Evolutionary conservation across 37 sponge, comb jelly and placozoan species (phyloP), one percentile per base, ranked within the genome.

Genomic region (Crambe crambe): DNA sequence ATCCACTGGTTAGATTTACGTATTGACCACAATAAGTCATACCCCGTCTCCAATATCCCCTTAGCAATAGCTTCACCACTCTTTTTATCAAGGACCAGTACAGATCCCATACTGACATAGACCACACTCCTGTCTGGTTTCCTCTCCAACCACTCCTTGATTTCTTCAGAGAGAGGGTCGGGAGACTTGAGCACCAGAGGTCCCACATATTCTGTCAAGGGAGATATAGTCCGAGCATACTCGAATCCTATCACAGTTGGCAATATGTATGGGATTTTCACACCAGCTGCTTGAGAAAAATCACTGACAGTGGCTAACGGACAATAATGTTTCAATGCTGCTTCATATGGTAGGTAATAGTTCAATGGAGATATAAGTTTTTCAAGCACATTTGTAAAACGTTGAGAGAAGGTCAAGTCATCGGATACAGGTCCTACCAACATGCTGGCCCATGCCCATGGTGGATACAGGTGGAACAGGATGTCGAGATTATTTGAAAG

Each of bases 91-190:
- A 51, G 64, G 30, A 73, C 1, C 0, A 30, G 42, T 27, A 32
- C 37, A 1, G 80, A 62, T 1, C 90, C 90, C 90, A 89, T 89
- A 30, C 90, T 85, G 26, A 89, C 26, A 62, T 89, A 89, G 34
- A 89, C 58, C 23, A 89, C 90, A 70, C 62, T 37, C 12, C 70
- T 60, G 10, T 42, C 41, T 2, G 56, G n/a, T 3, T 47, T 64
- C 41, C 36, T 58, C 39, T 51, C 65, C 62, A 89, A 65, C 90
- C 90, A 89, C 26, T 44, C 42, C 25, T 37, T 32, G 35, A 89
- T 54, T 1, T 75, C 71, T 3, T 70, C 56, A 10, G 26, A 29
- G 37, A 60, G 65, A 3, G 70, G 77, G 8, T 51, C 17, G 5
- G 39, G 68, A 59, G 29, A 18, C 10, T 3, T 29, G 0, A 68